These are phyloP conservation scores for Spondyliosoma cantharus DNA, from an alignment of 2,797 vertebrate species.

Conservation along the genomic window DNA sequence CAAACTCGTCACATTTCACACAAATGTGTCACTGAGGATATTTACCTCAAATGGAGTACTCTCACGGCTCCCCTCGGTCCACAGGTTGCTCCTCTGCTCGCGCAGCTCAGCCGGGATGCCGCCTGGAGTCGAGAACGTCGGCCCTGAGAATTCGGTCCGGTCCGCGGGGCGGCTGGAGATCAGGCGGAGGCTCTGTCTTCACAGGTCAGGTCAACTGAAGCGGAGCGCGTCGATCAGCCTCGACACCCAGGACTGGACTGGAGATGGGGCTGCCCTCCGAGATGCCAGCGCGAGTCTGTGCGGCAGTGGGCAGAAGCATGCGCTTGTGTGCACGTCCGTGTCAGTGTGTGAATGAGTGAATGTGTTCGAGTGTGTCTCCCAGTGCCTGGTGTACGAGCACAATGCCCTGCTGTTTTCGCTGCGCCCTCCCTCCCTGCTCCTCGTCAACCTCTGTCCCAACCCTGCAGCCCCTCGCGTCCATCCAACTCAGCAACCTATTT, in stretches of 20 bases:
- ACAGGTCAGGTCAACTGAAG: conserved; percentile 51
- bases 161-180: conserved; percentile 43
- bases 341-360: conserved; percentile 82
- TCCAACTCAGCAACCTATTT: conserved; percentile 75
- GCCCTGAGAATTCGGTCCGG: conserved; percentile 57
- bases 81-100: conserved; percentile 38
- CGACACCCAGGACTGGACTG: conserved; percentile 72
- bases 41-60: conserved; percentile 72
- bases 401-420: conserved; percentile 83
- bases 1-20: neutral
- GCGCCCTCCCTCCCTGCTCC: conserved; percentile 77
- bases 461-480: conserved; percentile 66
- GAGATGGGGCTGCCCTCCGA: conserved; percentile 78
- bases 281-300: conserved; percentile 82
- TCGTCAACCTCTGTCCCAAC: conserved; percentile 75
- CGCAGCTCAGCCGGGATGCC: conserved; percentile 20
- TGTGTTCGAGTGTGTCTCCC: conserved; percentile 86
- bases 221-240: conserved; percentile 54
- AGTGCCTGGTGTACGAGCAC: conserved; percentile 88
- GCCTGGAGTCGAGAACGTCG: conserved; percentile 27
- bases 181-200: conserved; percentile 39
- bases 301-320: conserved; percentile 84
- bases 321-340: conserved; percentile 78
- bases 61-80: conserved; percentile 32
- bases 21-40: conserved; percentile 7